Percentiles rank a stretch among this genome's conserved stretches.
phyloP scores from a whole-genome alignment of 2,113 vertebrate species.

The Chaetura pelagica region DNA sequence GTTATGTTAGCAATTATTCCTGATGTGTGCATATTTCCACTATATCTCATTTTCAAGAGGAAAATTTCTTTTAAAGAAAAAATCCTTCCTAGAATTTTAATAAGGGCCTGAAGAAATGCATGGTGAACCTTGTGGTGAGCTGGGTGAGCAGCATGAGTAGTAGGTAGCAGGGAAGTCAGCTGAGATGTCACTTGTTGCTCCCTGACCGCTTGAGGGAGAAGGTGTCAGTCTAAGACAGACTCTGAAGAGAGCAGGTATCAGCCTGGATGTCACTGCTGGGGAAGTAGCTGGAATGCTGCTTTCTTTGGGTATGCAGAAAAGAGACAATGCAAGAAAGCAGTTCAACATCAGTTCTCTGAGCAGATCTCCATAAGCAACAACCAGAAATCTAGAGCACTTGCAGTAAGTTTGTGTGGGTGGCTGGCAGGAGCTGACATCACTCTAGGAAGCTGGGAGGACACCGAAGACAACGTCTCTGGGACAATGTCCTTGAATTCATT shows the following conservation, averaged over 20 bases:
- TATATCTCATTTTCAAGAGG: slow-evolving; percentile 4
- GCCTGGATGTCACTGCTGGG: neutral
- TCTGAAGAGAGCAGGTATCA: neutral
- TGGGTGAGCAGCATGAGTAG: rapidly evolving
- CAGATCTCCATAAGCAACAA: neutral
- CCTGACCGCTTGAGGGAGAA: neutral
- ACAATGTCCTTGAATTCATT: neutral
- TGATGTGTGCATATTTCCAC: neutral
- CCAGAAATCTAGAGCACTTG: neutral
- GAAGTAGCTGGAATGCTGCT: neutral
- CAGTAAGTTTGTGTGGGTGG: neutral
- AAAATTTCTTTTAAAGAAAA: slow-evolving; percentile 5
- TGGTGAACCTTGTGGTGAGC: neutral
- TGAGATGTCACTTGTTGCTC: neutral
- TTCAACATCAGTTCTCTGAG: neutral
- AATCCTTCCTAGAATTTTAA: neutral
- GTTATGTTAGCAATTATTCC: slow-evolving; percentile 39
- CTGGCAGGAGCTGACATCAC: neutral
- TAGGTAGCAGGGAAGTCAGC: neutral
- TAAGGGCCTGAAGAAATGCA: neutral
- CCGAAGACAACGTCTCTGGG: neutral
- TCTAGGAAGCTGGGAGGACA: neutral
- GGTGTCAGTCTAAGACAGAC: neutral
- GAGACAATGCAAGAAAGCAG: neutral
- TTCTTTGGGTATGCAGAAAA: neutral